Percentiles rank a stretch among this genome's conserved stretches.
These are phyloP conservation scores for Drosophila algonquin DNA, from an alignment of 2,888 invertebrate species.

Conservation along the genomic window DNA sequence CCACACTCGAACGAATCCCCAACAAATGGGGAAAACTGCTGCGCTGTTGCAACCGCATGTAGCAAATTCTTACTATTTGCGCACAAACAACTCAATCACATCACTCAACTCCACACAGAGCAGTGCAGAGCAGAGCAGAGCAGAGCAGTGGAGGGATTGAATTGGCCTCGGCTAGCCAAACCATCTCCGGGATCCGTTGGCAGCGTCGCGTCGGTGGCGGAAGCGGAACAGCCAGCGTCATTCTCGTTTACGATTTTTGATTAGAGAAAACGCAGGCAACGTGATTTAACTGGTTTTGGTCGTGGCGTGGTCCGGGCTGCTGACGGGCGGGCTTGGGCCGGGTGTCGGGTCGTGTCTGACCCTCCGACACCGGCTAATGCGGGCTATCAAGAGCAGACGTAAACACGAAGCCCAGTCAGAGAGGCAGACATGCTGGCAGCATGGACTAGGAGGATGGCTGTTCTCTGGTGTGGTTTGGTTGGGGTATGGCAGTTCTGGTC, in stretches of 20 bases:
- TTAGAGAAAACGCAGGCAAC: conserved; percentile 70
- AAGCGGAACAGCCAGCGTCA: conserved; percentile 41
- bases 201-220: neutral
- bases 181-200: conserved; percentile 1
- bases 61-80: conserved; percentile 54
- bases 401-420: conserved; percentile 46
- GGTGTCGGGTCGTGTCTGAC: conserved; percentile 5
- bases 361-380: conserved; percentile 56
- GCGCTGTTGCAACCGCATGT: conserved; percentile 54
- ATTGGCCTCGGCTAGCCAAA: conserved; percentile 17
- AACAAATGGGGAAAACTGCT: conserved; percentile 48
- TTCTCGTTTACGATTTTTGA: conserved; percentile 69
- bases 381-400: conserved; percentile 61
- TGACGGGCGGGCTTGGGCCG: too few species aligned
- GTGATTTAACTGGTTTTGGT: conserved; percentile 55
- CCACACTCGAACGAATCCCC: conserved; percentile 15
- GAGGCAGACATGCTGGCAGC: conserved; percentile 13
- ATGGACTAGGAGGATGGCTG: conserved; percentile 10
- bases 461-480: conserved; percentile 25
- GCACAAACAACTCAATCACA: conserved; percentile 77
- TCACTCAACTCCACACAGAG: conserved; percentile 58
- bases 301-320: neutral
- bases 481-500: conserved; percentile 24
- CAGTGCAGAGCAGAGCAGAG: neutral
- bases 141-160: neutral